These are phyloP conservation scores for Cyclophora punctaria DNA, from an alignment of 2,888 invertebrate genomes.

Conservation along the genomic window DNA sequence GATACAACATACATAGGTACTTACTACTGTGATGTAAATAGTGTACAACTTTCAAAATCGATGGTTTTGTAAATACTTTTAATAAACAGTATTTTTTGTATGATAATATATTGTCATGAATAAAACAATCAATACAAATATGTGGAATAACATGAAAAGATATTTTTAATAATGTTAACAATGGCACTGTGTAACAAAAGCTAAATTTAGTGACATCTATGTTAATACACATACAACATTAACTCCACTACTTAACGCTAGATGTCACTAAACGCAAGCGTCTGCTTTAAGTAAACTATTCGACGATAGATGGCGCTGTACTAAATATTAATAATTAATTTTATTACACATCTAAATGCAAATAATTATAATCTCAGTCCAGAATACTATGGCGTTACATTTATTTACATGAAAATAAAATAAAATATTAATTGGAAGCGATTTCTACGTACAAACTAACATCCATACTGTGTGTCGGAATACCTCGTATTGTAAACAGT, in stretches of 20 bases:
- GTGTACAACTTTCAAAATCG: not conserved
- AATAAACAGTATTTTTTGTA: too few species aligned
- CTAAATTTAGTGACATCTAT: conserved; percentile 14
- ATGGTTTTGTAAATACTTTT: too few species aligned
- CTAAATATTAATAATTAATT: conserved; percentile 25
- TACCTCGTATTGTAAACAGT: conserved; percentile 70
- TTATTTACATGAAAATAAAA: conserved; percentile 41
- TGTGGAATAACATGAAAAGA: conserved; percentile 3
- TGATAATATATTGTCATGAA: not conserved
- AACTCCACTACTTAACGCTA: conserved; percentile 16
- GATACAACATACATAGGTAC: conserved; percentile 20
- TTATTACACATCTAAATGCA: conserved; percentile 56
- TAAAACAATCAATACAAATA: conserved; percentile 1
- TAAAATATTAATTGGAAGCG: conserved; percentile 46
- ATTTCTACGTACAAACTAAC: conserved; percentile 49
- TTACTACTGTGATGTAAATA: conserved; percentile 21
- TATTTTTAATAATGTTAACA: not conserved
- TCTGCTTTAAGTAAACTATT: conserved; percentile 19
- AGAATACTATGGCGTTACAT: conserved; percentile 59
- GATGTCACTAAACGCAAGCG: conserved; percentile 17
- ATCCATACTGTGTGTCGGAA: conserved; percentile 63
- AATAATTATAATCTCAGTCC: conserved; percentile 63
- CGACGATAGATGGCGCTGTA: conserved; percentile 40
- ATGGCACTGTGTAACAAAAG: conserved; percentile 17
- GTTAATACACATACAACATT: not conserved